These are phyloP conservation scores for Lagodon rhomboides DNA, from an alignment of 2,797 vertebrate species.

Conservation along the genomic window DNA sequence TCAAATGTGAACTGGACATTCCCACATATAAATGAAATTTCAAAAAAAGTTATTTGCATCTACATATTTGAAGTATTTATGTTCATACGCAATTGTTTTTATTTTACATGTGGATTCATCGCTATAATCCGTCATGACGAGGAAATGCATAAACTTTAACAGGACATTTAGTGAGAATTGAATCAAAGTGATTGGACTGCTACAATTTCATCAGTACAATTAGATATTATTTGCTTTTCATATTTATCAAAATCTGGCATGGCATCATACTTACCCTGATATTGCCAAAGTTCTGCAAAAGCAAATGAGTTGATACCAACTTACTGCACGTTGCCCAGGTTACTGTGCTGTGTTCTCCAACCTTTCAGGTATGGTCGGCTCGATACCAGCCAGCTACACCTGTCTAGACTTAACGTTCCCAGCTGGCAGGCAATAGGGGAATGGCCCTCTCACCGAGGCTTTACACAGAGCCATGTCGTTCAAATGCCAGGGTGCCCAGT, in stretches of 20 bases:
- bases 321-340: constrained; percentile 22
- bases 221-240: too few relatives aligned
- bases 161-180: not conserved
- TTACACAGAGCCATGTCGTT: constrained; percentile 77
- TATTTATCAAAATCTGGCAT: not conserved
- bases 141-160: not conserved
- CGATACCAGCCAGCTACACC: constrained; percentile 66
- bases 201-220: too few relatives aligned
- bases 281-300: not conserved
- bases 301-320: not conserved
- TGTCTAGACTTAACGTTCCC: constrained; percentile 79
- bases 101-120: not conserved
- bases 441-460: constrained; percentile 72
- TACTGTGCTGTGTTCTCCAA: constrained; percentile 19
- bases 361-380: constrained; percentile 59
- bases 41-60: too few relatives aligned
- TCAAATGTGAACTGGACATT: too few relatives aligned
- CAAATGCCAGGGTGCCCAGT: constrained; percentile 81
- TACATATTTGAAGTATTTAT: too few relatives aligned
- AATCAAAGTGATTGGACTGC: too few relatives aligned
- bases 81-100: too few relatives aligned
- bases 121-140: not conserved
- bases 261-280: not conserved
- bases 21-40: too few relatives aligned
- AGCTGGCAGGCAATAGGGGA: constrained; percentile 74